These are phyloP conservation scores for Peromyscus leucopus DNA, from an alignment of 2,113 vertebrate species.

Conservation along the genomic window DNA sequence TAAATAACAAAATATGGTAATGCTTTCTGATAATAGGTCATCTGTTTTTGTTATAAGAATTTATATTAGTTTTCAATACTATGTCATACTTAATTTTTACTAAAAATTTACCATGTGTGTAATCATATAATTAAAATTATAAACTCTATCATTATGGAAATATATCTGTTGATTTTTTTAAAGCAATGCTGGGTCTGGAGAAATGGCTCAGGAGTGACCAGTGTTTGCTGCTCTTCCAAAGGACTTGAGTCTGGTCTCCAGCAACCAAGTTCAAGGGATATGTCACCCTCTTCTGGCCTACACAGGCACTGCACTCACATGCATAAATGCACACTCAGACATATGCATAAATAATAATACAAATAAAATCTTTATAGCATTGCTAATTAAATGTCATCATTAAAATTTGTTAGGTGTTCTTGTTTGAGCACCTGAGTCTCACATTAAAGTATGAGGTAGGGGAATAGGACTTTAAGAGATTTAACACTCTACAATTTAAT, in stretches of 20 bases:
- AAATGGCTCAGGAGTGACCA: neutral
- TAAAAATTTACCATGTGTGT: neutral
- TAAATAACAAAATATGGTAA: constrained; percentile 2
- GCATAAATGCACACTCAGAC: neutral
- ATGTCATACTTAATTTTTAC: neutral
- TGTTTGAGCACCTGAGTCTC: neutral
- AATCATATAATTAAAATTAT: constrained; percentile 17
- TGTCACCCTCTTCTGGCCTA: neutral
- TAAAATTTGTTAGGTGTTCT: neutral
- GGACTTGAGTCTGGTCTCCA: neutral
- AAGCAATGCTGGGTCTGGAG: neutral
- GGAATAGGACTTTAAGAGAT: neutral
- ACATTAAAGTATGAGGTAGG: neutral
- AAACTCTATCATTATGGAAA: neutral
- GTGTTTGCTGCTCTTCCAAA: neutral
- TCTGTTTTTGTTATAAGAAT: neutral
- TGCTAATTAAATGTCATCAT: neutral
- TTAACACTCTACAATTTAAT: neutral
- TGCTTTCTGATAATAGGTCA: constrained; percentile 47
- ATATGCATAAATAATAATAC: neutral
- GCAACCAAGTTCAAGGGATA: neutral
- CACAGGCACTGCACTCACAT: neutral
- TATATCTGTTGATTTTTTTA: neutral
- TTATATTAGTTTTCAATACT: neutral
- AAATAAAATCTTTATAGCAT: neutral